These are phyloP conservation scores for Pocillopora verrucosa DNA, from an alignment of 64 coral and sea anemone genomes.

Conservation along the genomic window DNA sequence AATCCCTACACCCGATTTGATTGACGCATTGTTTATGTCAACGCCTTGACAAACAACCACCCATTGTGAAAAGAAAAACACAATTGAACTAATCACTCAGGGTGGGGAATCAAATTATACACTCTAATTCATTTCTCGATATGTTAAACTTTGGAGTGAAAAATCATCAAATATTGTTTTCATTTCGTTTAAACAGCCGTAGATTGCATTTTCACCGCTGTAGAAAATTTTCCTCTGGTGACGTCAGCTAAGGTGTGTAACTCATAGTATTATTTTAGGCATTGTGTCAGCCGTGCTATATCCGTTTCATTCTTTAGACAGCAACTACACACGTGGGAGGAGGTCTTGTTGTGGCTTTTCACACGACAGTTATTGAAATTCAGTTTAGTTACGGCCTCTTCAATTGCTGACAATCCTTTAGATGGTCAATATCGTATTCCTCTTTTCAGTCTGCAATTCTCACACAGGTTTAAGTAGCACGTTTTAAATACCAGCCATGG, in stretches of 20 bases:
- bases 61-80: conserved; percentile 5
- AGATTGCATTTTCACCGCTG: too few relatives aligned
- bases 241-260: conserved; percentile 25
- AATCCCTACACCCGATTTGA: conserved; percentile 32
- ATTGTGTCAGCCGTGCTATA: not conserved
- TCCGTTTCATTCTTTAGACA: not conserved
- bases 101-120: conserved; percentile 41
- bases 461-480: too few relatives aligned
- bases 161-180: too few relatives aligned
- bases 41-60: conserved; percentile 51
- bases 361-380: too few relatives aligned
- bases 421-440: too few relatives aligned
- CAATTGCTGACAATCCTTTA: too few relatives aligned
- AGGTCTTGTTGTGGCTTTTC: not conserved
- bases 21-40: conserved; percentile 52
- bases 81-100: conserved; percentile 20
- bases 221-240: not conserved
- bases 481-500: too few relatives aligned
- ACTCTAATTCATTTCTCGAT: conserved; percentile 10
- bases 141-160: too few relatives aligned
- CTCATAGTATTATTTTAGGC: not conserved
- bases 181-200: too few relatives aligned
- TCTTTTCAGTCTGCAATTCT: too few relatives aligned
- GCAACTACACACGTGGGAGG: not conserved
- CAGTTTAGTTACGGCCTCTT: too few relatives aligned